Percentiles rank a stretch among this genome's conserved stretches.
phyloP scores from a whole-genome alignment of 1,140 invertebrate genomes.

The Papilio dardanus region DNA sequence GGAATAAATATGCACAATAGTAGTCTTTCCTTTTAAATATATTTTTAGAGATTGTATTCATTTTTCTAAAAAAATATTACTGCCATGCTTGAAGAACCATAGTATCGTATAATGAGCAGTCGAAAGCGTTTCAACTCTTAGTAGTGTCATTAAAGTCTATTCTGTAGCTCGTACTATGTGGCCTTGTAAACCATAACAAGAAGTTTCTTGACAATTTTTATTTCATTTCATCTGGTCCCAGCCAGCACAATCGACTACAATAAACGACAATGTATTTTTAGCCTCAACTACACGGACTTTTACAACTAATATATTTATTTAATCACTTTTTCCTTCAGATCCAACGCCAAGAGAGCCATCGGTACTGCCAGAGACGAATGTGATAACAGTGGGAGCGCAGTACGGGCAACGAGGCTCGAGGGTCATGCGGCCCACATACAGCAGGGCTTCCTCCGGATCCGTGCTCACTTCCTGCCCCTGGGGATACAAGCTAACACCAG shows the following conservation, averaged over 20 bases:
- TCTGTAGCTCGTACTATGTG: not conserved
- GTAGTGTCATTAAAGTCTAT: not conserved
- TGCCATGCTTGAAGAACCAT: not conserved
- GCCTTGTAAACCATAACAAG: not conserved
- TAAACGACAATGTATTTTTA: too few relatives aligned
- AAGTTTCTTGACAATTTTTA: not conserved
- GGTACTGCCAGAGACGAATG: constrained; percentile 51
- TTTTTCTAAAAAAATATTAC: not conserved
- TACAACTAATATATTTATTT: constrained; percentile 24
- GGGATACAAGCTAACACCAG: constrained; percentile 69
- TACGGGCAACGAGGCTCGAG: constrained; percentile 64
- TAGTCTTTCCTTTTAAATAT: too few relatives aligned
- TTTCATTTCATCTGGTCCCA: too few relatives aligned
- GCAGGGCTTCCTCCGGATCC: constrained; percentile 53
- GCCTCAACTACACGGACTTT: not conserved
- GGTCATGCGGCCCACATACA: constrained; percentile 57
- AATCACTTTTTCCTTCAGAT: not conserved
- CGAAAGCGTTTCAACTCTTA: not conserved
- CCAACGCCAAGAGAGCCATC: constrained; percentile 35
- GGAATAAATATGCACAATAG: too few relatives aligned
- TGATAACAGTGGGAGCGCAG: constrained; percentile 73
- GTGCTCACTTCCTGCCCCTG: constrained; percentile 65
- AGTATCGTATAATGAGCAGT: not conserved
- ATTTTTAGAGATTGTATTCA: not conserved
- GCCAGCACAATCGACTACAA: too few relatives aligned